Percentiles rank a stretch among this genome's conserved stretches.
phyloP scores from a whole-genome alignment of 2,888 invertebrate genomes.

The Dolichomitus sp. region DNA sequence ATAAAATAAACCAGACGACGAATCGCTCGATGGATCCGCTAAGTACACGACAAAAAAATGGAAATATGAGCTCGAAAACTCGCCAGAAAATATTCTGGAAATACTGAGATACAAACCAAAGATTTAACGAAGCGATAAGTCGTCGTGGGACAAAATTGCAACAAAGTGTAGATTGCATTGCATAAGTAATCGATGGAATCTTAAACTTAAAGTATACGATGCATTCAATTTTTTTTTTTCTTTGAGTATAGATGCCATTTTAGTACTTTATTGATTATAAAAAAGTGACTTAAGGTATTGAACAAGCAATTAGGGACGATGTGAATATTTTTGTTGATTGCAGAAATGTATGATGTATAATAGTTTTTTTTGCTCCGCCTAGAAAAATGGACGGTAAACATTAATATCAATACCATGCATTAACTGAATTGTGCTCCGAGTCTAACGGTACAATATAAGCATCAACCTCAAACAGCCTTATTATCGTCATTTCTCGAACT shows the following conservation, averaged over 20 bases:
- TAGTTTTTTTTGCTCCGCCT: background rate
- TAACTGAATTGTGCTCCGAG: background rate
- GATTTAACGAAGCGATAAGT: slow-evolving; percentile 9
- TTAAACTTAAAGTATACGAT: slow-evolving; percentile 41
- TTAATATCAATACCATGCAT: background rate
- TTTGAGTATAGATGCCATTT: too few species aligned
- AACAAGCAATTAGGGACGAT: too few species aligned
- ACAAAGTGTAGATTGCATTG: background rate
- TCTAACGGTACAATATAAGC: slow-evolving; percentile 21
- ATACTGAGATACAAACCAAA: slow-evolving; percentile 12
- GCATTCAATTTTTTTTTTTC: background rate
- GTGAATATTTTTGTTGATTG: too few species aligned
- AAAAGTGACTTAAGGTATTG: too few species aligned
- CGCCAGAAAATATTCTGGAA: slow-evolving; percentile 1
- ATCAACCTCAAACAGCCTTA: slow-evolving; percentile 11
- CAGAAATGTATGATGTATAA: background rate
- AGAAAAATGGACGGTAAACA: slow-evolving; percentile 4
- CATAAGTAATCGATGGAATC: slow-evolving; percentile 20
- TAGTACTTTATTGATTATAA: too few species aligned
- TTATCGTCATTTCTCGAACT: slow-evolving; percentile 28
- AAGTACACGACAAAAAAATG: background rate
- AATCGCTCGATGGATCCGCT: background rate
- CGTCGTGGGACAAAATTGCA: slow-evolving; percentile 28
- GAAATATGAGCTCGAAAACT: background rate
- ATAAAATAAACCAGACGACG: slow-evolving; percentile 29